These are phyloP conservation scores for Amblyjoppa fuscipennis DNA, from an alignment of 2,888 invertebrate species.

Conservation along the genomic window DNA sequence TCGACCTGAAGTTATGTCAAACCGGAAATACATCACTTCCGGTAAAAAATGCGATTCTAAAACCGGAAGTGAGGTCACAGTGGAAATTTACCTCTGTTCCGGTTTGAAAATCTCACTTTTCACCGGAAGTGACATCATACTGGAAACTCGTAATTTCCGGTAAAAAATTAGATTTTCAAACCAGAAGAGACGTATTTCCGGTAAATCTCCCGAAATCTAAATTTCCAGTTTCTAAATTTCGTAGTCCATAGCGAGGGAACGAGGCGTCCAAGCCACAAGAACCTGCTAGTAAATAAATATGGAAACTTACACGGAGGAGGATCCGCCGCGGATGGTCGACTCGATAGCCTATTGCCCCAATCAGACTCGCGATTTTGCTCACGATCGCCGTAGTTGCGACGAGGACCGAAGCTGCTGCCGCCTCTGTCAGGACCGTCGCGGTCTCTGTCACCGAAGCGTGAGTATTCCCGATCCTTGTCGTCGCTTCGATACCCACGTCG, in stretches of 20 bases:
- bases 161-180: neutral
- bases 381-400: conserved; percentile 69
- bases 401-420: conserved; percentile 76
- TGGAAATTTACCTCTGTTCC: no score
- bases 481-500: conserved; percentile 69
- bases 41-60: neutral
- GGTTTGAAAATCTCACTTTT: no score
- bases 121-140: no score
- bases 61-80: no score
- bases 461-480: conserved; percentile 64
- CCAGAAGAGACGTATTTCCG: no score
- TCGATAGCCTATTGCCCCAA: conserved; percentile 60
- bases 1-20: no score
- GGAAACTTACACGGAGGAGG: conserved; percentile 56
- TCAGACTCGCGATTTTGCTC: conserved; percentile 54
- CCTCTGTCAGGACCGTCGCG: conserved; percentile 72
- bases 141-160: no score
- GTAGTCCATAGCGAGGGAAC: neutral
- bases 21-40: neutral
- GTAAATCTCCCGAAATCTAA: no score
- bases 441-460: conserved; percentile 71
- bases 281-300: neutral
- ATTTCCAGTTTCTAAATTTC: neutral
- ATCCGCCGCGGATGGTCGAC: conserved; percentile 67
- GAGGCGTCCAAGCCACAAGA: neutral